Base-by-base conservation (phyloP, 2,113 vertebrate genomes). In the Rhadina sibilatrix region DNA sequence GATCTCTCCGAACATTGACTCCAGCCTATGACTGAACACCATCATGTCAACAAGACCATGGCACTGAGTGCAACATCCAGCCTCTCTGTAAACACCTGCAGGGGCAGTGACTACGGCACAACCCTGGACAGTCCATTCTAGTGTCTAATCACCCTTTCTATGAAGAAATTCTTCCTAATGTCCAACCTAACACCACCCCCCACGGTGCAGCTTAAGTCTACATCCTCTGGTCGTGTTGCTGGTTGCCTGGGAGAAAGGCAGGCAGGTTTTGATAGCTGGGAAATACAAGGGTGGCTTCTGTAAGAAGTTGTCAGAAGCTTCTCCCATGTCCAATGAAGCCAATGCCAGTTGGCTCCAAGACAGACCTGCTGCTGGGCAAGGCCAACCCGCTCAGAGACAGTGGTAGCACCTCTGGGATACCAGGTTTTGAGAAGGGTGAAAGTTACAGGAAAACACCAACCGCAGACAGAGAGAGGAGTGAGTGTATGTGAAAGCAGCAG, bases 351-450 rank as follows among this genome's bases (percentile, higher is more conserved):
- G 0, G 23, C 19, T 46, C 33, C 38, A 46, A 65, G 52, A 38
- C 38, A 66, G 46, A n/a, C 11, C 9, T 7, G 7, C 14, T 0
- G 3, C 49, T 22, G 13, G 20, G 30, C 40, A 40, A 56, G 65
- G 49, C 49, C 0, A 0, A 81, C 37, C 23, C 68, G 9, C n/a
- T 24, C 69, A 75, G 38, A 0, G 1, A n/a, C 19, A n/a, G 28
- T 3, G 5, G 37, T 5, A 27, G 19, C 15, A 16, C 15, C 33
- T 52, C 37, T 46, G 69, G 19, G 19, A 24, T 23, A 38, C 4
- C 12, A 72, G 50, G 38, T 74, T 65, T 52, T 28, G 11, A 52
- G 31, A 57, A 50, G 4, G 33, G 10, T 15, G 23, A 21, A 81
- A 52, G 22, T 38, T 52, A 46, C 59, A 72, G 31, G 27, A 50